phyloP scores from a whole-genome alignment of 2,888 invertebrate genomes.

The Altica lythri region DNA sequence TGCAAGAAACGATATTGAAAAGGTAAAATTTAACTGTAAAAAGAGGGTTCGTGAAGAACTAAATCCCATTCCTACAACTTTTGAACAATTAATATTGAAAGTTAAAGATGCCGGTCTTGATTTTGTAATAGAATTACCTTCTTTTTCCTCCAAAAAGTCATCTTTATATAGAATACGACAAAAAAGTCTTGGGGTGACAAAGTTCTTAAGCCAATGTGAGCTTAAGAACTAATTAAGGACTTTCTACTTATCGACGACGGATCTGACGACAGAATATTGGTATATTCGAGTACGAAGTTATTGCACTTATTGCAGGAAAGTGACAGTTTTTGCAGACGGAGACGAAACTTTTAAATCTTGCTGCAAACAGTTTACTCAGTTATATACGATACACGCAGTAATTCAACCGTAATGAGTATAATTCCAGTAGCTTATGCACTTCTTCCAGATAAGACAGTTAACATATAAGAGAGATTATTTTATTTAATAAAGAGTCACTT shows the following conservation, averaged over 20 bases:
- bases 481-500: not conserved
- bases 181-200: constrained; percentile 2
- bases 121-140: no score
- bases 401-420: not conserved
- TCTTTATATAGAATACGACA: constrained; percentile 1
- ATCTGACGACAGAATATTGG: not conserved
- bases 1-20: not conserved
- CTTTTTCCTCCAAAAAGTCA: not conserved
- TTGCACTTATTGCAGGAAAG: not conserved
- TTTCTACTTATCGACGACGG: not conserved
- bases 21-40: not conserved
- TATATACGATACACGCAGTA: not conserved
- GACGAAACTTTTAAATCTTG: not conserved
- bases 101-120: not conserved
- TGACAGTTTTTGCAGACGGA: not conserved
- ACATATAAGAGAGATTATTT: not conserved
- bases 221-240: not conserved
- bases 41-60: not conserved
- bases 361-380: not conserved
- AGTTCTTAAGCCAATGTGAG: not conserved
- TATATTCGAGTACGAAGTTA: not conserved
- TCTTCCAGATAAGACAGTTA: not conserved
- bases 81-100: not conserved
- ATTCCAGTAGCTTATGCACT: not conserved
- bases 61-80: no score